phyloP scores from a whole-genome alignment of 30 jellyfish, hydroid and myxozoan species.

The Euphysa ruthae region DNA sequence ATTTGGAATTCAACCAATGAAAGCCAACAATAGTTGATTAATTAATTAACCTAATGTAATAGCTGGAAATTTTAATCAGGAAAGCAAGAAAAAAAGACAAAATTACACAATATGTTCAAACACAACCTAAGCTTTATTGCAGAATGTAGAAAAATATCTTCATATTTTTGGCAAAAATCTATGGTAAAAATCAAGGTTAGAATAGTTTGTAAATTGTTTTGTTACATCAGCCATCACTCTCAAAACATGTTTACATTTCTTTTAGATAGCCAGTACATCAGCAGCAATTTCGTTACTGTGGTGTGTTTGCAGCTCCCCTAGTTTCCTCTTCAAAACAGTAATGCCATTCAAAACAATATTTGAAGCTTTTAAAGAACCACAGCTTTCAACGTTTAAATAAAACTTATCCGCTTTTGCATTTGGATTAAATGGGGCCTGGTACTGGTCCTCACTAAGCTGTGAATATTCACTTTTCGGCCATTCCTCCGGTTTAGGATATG shows the following conservation, averaged over 20 bases:
- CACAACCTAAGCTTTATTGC: too few species aligned
- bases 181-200: too few species aligned
- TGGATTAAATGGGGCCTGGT: constrained; percentile 82
- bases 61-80: too few species aligned
- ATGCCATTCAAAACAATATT: constrained; percentile 72
- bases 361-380: constrained; percentile 85
- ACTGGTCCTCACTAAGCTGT: constrained; percentile 68
- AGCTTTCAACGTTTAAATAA: constrained; percentile 70
- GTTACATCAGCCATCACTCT: neutral
- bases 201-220: too few species aligned
- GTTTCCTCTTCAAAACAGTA: constrained; percentile 64
- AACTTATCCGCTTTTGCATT: constrained; percentile 80
- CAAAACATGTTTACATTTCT: neutral
- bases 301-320: constrained; percentile 79
- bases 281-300: constrained; percentile 97
- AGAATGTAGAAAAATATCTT: too few species aligned
- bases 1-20: too few species aligned
- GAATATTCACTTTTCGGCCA: constrained; percentile 97
- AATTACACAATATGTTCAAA: too few species aligned
- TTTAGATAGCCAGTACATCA: constrained; percentile 81
- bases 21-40: too few species aligned
- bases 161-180: too few species aligned
- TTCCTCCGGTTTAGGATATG: constrained; percentile 91
- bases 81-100: too few species aligned
- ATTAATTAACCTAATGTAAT: too few species aligned